Evolutionary conservation across 2,888 invertebrate genomes (phyloP).

Genomic region (Plagodis pulveraria): DNA sequence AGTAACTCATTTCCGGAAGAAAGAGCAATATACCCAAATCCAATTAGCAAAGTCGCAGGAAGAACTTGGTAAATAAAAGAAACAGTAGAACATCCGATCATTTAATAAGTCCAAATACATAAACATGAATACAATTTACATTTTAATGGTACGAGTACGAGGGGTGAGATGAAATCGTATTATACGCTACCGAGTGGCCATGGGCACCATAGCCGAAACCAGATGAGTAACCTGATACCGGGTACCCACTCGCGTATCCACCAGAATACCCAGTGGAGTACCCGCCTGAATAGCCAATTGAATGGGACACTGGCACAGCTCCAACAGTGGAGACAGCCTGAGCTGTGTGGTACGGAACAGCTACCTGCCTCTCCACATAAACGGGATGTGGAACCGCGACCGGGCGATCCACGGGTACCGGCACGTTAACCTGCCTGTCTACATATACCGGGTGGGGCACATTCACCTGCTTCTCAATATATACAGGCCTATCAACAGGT

Average conservation of each 20-base stretch:
- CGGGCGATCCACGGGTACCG: conserved; percentile 85
- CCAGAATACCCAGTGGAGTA: conserved; percentile 5
- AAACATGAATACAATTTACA: conserved; percentile 5
- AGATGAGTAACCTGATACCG: not conserved
- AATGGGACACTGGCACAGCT: conserved; percentile 19
- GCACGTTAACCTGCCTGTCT: conserved; percentile 84
- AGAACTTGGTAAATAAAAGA: conserved; percentile 1
- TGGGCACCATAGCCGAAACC: conserved; percentile 19
- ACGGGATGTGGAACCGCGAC: conserved; percentile 73
- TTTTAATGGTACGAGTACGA: conserved; percentile 24
- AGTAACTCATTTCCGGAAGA: no score
- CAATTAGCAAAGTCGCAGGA: no score
- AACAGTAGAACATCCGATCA: conserved; percentile 15
- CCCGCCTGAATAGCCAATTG: conserved; percentile 23
- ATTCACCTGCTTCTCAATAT: conserved; percentile 82
- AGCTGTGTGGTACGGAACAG: conserved; percentile 44
- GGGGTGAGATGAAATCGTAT: conserved; percentile 30
- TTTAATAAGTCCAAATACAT: conserved; percentile 19
- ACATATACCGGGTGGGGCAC: conserved; percentile 83
- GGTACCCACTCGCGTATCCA: conserved; percentile 8
- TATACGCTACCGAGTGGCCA: conserved; percentile 33
- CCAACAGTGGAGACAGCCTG: conserved; percentile 29
- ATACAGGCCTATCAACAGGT: conserved; percentile 84
- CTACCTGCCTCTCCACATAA: conserved; percentile 58
- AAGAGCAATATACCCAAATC: no score